Base-by-base conservation (phyloP, 1,140 invertebrate genomes). In the Colletes latitarsis region DNA sequence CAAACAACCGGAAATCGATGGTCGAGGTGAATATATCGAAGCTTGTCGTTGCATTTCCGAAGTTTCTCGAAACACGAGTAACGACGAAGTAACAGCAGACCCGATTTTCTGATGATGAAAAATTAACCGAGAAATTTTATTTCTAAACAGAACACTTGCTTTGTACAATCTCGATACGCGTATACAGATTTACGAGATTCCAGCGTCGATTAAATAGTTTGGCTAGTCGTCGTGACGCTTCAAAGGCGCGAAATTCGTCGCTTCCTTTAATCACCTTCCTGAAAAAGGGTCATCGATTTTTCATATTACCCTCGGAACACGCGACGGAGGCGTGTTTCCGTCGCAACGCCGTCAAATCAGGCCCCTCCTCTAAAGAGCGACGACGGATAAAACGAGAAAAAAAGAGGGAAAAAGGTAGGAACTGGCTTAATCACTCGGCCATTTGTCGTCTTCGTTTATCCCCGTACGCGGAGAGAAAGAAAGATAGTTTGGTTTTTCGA, bases 211-310 rank as follows among this genome's bases (percentile, higher is more conserved):
- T 2, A 2, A 30, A 30, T 30, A 30, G 30, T 2, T n/a, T n/a
- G n/a, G n/a, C 30, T 2, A 2, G 30, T 30, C 4, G 17, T 30
- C 30, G 46, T 64, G 41, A 60, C 55, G 53, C 73, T 62, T 53
- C 17, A 12, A 4, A 41, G 55, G 41, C 19, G 30, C 52, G 68
- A 52, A 57, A 57, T 52, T 6, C 30, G 53, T 60, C 43, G 75
- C n/a, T 60, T 77, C 57, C 57, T 52, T 62, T 71, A 49, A 62
- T 71, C 75, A 69, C 30, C 46, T 5, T 10, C 41, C 43, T 9
- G 30, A 77, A 70, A 30, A 21, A 30, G 14, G 75, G 55, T 15
- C 75, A 70, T 77, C 75, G 66, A 77, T 77, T 77, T 77, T 77
- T 77, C 75, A 71, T 41, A 71, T 60, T 71, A 70, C 21, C 55